Evolutionary conservation across 2,797 vertebrate genomes (phyloP).

Genomic region (Garrulus glandarius): DNA sequence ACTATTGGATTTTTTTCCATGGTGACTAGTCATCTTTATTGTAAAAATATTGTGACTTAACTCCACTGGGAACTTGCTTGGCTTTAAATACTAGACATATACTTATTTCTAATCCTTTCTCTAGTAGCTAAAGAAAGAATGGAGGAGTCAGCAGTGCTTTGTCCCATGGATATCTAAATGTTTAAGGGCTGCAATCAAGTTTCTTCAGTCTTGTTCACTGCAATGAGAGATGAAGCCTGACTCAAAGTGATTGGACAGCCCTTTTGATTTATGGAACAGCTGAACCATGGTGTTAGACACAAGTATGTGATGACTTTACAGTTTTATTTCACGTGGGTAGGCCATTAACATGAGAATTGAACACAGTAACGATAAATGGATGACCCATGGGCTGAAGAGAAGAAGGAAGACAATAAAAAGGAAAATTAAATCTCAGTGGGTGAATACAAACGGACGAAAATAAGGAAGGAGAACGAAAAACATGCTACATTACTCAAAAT

Average conservation of each 20-base stretch:
- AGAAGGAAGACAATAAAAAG: not conserved
- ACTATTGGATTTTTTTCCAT: not conserved
- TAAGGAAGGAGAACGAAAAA: not conserved
- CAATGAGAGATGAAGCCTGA: not conserved
- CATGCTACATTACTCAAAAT: not conserved
- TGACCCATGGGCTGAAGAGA: not conserved
- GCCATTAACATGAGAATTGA: not conserved
- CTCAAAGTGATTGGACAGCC: not conserved
- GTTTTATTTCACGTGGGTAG: not conserved
- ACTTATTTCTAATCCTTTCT: not conserved
- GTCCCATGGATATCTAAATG: not conserved
- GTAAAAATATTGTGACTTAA: not conserved
- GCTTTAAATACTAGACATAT: not conserved
- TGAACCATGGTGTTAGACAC: not conserved
- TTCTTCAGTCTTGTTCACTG: not conserved
- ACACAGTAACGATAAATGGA: not conserved
- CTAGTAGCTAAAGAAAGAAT: not conserved
- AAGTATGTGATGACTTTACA: not conserved
- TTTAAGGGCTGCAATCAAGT: not conserved
- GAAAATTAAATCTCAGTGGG: not conserved
- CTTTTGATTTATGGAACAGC: not conserved
- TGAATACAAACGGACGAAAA: not conserved
- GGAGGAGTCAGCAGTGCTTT: not conserved
- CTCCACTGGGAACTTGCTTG: not conserved
- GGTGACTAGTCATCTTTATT: not conserved